phyloP scores from a whole-genome alignment of 2,113 vertebrate species.

The Hydrochoerus hydrochaeris region DNA sequence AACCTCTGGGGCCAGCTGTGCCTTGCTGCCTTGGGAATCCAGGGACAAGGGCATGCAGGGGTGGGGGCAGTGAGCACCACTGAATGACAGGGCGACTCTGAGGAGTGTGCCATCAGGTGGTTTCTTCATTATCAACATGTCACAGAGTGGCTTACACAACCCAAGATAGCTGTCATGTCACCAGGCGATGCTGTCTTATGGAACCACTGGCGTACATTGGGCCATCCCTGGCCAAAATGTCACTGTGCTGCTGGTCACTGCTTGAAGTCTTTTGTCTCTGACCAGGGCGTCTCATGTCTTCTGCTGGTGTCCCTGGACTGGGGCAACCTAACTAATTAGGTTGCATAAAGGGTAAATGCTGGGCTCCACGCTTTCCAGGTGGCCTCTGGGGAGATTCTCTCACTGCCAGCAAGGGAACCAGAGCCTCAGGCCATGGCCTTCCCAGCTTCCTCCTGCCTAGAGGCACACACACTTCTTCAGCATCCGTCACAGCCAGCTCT shows the following conservation, averaged over 20 bases:
- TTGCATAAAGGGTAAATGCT: not conserved
- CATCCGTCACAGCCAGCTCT: not conserved
- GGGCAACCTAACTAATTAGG: not conserved
- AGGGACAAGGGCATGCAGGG: not conserved
- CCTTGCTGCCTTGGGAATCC: not conserved
- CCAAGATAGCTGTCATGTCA: not conserved
- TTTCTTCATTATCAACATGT: not conserved
- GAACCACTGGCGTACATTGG: not conserved
- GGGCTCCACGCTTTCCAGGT: not conserved
- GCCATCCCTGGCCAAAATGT: not conserved
- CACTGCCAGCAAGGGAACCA: not conserved
- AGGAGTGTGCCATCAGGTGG: no score
- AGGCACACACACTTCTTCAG: not conserved
- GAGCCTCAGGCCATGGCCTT: not conserved
- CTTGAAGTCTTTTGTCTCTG: not conserved
- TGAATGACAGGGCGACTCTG: fast-evolving
- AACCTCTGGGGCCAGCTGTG: not conserved
- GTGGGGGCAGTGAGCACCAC: not conserved
- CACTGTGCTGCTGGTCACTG: fast-evolving
- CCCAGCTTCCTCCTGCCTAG: not conserved
- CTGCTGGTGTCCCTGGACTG: not conserved
- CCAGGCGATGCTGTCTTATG: no score
- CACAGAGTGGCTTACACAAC: not conserved
- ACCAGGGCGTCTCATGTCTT: not conserved
- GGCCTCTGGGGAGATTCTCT: not conserved